Conservation (phyloP, 2,888 invertebrate genomes). For the Hymenopus coronatus region DNA sequence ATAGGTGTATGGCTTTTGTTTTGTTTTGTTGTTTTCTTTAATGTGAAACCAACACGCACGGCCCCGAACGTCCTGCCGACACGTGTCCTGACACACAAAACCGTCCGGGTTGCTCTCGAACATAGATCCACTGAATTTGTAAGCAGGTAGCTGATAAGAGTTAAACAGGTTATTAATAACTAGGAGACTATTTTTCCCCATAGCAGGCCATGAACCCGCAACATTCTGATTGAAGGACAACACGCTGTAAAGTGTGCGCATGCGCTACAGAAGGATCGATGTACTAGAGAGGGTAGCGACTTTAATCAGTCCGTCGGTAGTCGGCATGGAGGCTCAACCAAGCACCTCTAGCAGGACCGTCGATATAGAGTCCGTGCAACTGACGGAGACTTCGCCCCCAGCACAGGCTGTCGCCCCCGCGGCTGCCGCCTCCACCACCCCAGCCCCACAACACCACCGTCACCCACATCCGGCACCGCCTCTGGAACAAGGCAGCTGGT, state of each 20-base stretch:
- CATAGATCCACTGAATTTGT: no score
- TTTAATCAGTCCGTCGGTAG: background rate
- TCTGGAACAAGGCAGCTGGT: constrained; percentile 49
- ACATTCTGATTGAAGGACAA: background rate
- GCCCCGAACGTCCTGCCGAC: no score
- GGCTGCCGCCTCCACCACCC: background rate
- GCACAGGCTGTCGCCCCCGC: background rate
- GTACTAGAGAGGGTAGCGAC: background rate
- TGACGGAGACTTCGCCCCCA: background rate
- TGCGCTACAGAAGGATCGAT: background rate
- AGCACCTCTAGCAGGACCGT: background rate
- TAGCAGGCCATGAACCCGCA: background rate
- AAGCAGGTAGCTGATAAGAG: no score
- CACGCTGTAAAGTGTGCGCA: background rate
- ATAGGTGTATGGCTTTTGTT: no score
- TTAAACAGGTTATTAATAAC: no score
- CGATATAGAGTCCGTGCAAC: background rate
- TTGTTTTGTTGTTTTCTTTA: no score
- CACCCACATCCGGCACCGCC: background rate
- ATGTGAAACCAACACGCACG: no score
- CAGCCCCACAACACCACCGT: background rate
- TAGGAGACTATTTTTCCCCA: no score
- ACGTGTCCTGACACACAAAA: no score
- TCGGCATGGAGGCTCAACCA: background rate
- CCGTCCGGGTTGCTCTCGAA: no score